Base-by-base conservation (phyloP, 1,140 invertebrate species). In the Leguminivora glycinivorella region DNA sequence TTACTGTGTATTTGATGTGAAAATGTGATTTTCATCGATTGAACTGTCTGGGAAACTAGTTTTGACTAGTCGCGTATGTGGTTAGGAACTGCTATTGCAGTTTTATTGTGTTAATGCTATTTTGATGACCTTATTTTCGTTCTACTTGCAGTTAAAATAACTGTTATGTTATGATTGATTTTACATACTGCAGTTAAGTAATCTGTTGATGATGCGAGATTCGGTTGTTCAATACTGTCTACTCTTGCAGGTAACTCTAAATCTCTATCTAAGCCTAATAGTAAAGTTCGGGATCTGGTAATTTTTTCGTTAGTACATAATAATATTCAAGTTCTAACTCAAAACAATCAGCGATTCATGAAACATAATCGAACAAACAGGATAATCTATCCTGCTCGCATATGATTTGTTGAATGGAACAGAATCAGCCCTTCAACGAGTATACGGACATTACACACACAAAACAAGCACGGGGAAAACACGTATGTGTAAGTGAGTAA, bases 401-500 rank as follows among this genome's bases (percentile, higher is more conserved):
- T 52, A 10, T 52, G 5, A 52, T 52, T 22, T 19, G 47, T 26
- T 60, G 5, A 5, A 63, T 34, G 58, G 25, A n/a, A 43, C 31
- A 63, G 26, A 63, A 34, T 63, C 38, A 67, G 38, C 66, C 66
- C 22, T 67, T 67, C n/a, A 9, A 22, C n/a, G n/a, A n/a, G 31
- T 43, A 17, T 43, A 43, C 40, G 1, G 5, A 43, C 40, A 17
- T 43, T 66, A 52, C 71, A 34, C 67, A 67, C 24, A 34, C 47
- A 12, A 12, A 12, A 29, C 19, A 58, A 56, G 63, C n/a, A 52
- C 31, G 47, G 34, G 66, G 63, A 73, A 70, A 17, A 47, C 69
- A 69, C 70, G 72, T 78, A 78, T 77, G 73, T 72, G 68, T 71
- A 77, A 78, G 73, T 77, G 78, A 70, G 77, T 83, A 80, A 84